phyloP scores from a whole-genome alignment of 2,888 invertebrate species.

The Amiota mariae region DNA sequence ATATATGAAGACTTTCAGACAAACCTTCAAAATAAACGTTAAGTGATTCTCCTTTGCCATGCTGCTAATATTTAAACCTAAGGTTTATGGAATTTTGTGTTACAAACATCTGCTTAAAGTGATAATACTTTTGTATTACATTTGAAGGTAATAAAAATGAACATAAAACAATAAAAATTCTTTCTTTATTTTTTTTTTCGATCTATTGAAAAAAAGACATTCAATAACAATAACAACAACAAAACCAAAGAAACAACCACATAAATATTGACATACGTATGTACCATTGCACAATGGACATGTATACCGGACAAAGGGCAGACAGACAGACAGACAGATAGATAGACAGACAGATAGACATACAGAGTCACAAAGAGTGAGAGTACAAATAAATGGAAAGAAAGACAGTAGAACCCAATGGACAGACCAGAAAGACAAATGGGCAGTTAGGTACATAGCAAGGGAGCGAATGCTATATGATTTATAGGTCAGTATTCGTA shows the following conservation, averaged over 20 bases:
- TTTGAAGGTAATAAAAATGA: background rate
- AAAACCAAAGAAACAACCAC: slow-evolving; percentile 39
- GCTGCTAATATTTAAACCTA: too few species aligned
- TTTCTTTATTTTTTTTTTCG: too few species aligned
- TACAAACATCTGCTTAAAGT: too few species aligned
- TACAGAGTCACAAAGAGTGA: background rate
- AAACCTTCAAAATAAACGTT: too few species aligned
- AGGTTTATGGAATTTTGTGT: too few species aligned
- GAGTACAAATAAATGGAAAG: too few species aligned
- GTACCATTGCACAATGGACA: slow-evolving; percentile 29
- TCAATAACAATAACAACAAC: background rate
- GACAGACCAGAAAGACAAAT: background rate
- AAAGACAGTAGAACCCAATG: too few species aligned
- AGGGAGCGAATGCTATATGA: slow-evolving; percentile 14
- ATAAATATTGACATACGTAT: slow-evolving; percentile 66
- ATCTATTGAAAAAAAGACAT: too few species aligned
- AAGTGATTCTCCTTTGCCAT: too few species aligned
- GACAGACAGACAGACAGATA: background rate
- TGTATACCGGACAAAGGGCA: background rate
- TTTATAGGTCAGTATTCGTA: slow-evolving; percentile 18
- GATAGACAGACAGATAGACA: background rate
- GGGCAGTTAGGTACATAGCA: background rate
- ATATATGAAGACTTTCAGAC: too few species aligned
- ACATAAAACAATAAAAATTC: background rate
- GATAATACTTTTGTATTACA: too few species aligned